These are phyloP conservation scores for Antheraea assamensis DNA, from an alignment of 2,888 invertebrate genomes.

Conservation along the genomic window DNA sequence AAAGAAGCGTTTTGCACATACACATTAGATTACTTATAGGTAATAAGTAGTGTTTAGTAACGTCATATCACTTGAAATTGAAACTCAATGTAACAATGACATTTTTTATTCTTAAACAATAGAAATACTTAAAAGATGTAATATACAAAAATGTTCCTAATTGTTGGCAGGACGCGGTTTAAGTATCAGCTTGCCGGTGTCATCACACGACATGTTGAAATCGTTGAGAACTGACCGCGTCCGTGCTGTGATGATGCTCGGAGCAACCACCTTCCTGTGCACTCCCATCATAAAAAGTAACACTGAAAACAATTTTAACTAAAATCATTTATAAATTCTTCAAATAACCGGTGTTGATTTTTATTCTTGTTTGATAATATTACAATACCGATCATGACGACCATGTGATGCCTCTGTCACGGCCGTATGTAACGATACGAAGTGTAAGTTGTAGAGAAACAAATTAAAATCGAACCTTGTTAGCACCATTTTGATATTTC, in stretches of 20 bases:
- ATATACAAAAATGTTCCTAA: slow-evolving; percentile 38
- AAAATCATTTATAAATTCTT: not conserved
- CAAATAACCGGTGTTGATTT: not conserved
- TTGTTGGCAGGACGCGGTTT: slow-evolving; percentile 89
- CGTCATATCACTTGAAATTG: slow-evolving; percentile 21
- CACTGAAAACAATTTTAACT: slow-evolving; percentile 76
- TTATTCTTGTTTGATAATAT: no score
- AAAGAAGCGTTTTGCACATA: no score
- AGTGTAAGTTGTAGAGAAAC: no score
- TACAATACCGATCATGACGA: no score
- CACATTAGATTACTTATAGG: no score
- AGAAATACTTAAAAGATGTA: slow-evolving; percentile 45
- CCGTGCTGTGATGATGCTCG: slow-evolving; percentile 96
- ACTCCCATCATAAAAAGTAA: slow-evolving; percentile 95
- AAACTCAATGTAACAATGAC: not conserved
- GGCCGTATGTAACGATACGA: no score
- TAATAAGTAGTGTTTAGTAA: not conserved
- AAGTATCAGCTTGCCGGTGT: slow-evolving; percentile 96
- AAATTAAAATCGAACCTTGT: no score
- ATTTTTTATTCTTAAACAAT: slow-evolving; percentile 61
- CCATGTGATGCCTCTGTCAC: no score
- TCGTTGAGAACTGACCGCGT: slow-evolving; percentile 95
- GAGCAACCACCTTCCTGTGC: slow-evolving; percentile 97
- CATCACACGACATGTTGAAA: slow-evolving; percentile 99
- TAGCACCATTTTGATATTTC: no score